phyloP scores from a whole-genome alignment of 2,888 invertebrate genomes.

The Argynnis bischoffii region DNA sequence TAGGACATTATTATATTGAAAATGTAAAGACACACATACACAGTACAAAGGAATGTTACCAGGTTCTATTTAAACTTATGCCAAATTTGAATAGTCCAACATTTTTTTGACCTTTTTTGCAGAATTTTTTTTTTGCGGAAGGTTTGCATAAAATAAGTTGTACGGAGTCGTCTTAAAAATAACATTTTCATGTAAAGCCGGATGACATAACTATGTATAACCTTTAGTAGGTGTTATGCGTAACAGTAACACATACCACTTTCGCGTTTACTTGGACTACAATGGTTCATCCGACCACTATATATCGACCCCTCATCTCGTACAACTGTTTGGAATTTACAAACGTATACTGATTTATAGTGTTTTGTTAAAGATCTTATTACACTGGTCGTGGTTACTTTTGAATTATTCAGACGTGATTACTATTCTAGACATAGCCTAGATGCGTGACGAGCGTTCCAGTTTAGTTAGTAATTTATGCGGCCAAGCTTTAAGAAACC shows the following conservation, averaged over 20 bases:
- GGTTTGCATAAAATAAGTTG: too few relatives aligned
- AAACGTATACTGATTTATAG: slow-evolving; percentile 11
- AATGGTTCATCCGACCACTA: slow-evolving; percentile 8
- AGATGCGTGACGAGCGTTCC: slow-evolving; percentile 33
- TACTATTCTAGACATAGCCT: slow-evolving; percentile 52
- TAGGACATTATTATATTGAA: too few relatives aligned
- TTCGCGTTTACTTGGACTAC: slow-evolving; percentile 41
- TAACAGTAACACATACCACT: slow-evolving; percentile 40
- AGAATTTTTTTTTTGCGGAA: too few relatives aligned
- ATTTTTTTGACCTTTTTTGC: too few relatives aligned
- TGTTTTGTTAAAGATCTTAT: slow-evolving; percentile 25
- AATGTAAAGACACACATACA: too few relatives aligned
- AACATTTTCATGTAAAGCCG: not conserved
- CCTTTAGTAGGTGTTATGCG: slow-evolving; percentile 16
- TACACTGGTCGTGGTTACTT: slow-evolving; percentile 26
- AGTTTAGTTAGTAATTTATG: slow-evolving; percentile 34
- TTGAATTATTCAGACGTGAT: slow-evolving; percentile 58
- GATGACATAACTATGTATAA: not conserved
- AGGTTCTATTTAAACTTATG: too few relatives aligned
- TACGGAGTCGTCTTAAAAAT: too few relatives aligned
- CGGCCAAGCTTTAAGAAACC: not conserved
- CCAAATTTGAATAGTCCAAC: too few relatives aligned
- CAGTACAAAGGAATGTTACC: too few relatives aligned
- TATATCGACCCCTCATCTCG: slow-evolving; percentile 18
- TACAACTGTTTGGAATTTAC: slow-evolving; percentile 14